Evolutionary conservation across 2,113 vertebrate species (phyloP), one percentile per base, ranked within the genome.

Genomic region (Bufo gargarizans): DNA sequence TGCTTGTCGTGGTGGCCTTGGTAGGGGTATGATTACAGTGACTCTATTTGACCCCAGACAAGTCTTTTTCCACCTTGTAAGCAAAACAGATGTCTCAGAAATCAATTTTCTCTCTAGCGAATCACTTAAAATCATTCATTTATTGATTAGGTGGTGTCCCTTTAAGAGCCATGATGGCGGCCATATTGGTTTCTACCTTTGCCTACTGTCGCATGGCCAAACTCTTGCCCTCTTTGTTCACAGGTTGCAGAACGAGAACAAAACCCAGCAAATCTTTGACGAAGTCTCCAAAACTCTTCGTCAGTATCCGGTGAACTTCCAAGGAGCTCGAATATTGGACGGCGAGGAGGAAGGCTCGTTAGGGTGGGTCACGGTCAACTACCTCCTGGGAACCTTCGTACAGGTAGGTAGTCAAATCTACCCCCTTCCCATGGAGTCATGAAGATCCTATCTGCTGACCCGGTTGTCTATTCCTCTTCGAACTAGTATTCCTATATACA

Each of bases 341-440:
- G 96, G 97, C 43, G 91, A 94, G 14, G 93, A 96, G 33, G 97
- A 98, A 85, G 96, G 96, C 0, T 94, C 94, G 0, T 96, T 96
- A 0, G 97, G 97, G 76, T 98, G 97, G 97, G 95, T 98, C 91
- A 97, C 96, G 0, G 94, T 95, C 90, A 98, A 98, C 93, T 98
- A 97, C 85, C 95, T 98, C 56, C 92, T 96, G 81, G 93, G 96
- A 76, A 97, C 96, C 92, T 97, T 98, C 87, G 95, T 96, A 22
- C 95, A 96, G 96, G 97, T 98, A 22, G 78, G 87, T 78, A n/a
- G 72, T 16, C 2, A 20, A 16, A 56, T n/a, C 50, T 5, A 20
- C 19, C 4, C 56, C 12, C 8, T 74, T 3, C 9, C 16, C 7
- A 5, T 22, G 0, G 14, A 56, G 17, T 58, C 7, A 2, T 16